phyloP scores from a whole-genome alignment of 1,140 invertebrate genomes.

The Heliconius himera region DNA sequence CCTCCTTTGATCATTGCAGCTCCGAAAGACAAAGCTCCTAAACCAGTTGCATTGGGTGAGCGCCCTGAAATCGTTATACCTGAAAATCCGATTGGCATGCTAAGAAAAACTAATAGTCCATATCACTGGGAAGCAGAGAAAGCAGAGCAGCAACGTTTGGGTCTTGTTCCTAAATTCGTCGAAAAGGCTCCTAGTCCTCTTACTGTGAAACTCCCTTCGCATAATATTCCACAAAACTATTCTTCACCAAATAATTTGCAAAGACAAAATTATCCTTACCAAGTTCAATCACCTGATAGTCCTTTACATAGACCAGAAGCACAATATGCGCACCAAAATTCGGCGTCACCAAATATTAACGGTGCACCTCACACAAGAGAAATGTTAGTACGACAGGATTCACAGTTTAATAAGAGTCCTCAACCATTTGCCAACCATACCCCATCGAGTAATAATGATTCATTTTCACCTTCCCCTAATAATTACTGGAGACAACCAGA shows the following conservation, averaged over 20 bases:
- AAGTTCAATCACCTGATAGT: slow-evolving; percentile 69
- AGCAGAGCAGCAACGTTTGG: slow-evolving; percentile 65
- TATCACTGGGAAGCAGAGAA: slow-evolving; percentile 80
- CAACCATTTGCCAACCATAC: slow-evolving; percentile 69
- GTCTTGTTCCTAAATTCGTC: slow-evolving; percentile 72
- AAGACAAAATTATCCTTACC: slow-evolving; percentile 59
- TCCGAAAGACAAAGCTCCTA: slow-evolving; percentile 73
- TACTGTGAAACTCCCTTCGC: slow-evolving; percentile 72
- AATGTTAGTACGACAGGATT: slow-evolving; percentile 75
- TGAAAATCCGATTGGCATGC: slow-evolving; percentile 84
- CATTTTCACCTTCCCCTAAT: slow-evolving; percentile 68
- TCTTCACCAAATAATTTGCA: slow-evolving; percentile 63
- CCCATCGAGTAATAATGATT: slow-evolving; percentile 56
- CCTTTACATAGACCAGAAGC: slow-evolving; percentile 77
- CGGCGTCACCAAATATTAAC: slow-evolving; percentile 56
- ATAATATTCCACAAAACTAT: slow-evolving; percentile 69
- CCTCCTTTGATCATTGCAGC: slow-evolving; percentile 81
- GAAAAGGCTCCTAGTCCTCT: slow-evolving; percentile 76
- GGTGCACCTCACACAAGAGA: slow-evolving; percentile 72
- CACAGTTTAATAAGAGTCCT: slow-evolving; percentile 80
- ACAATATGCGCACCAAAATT: slow-evolving; percentile 70
- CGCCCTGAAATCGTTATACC: slow-evolving; percentile 87
- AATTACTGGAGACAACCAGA: slow-evolving; percentile 75
- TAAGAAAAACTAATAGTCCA: slow-evolving; percentile 80
- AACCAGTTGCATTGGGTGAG: slow-evolving; percentile 73